A percentile compares a stretch with the other conserved stretches of the same genome.
phyloP scores from a whole-genome alignment of 1,140 invertebrate genomes.

The Drosophila cardini region DNA sequence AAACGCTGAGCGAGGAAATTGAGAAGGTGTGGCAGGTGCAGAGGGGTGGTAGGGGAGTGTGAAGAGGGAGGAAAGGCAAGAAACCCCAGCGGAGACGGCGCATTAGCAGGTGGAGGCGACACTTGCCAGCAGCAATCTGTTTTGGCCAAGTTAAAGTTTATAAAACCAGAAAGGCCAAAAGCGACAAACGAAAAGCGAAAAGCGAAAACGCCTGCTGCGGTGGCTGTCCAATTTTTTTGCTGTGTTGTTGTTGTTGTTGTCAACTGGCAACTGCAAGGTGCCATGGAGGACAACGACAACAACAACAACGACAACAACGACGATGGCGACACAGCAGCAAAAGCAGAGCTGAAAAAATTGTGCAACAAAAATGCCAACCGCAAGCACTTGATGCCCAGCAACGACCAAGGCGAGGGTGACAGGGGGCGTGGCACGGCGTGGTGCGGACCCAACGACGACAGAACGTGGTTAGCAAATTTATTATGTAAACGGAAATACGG shows the following conservation, averaged over 20 bases:
- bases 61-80: neutral
- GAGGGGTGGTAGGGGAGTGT: neutral
- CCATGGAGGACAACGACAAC: slow-evolving; percentile 13
- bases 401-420: slow-evolving; percentile 29
- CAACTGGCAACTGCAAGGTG: slow-evolving; percentile 45
- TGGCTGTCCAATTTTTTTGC: slow-evolving; percentile 49
- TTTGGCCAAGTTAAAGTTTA: slow-evolving; percentile 50
- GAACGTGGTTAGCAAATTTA: slow-evolving; percentile 85
- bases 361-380: slow-evolving; percentile 40
- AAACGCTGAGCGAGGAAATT: slow-evolving; percentile 38
- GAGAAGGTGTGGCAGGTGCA: too few relatives aligned
- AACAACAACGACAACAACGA: neutral
- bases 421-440: slow-evolving; percentile 7
- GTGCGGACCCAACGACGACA: slow-evolving; percentile 57
- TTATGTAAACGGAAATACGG: slow-evolving; percentile 84
- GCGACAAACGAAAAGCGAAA: slow-evolving; percentile 24
- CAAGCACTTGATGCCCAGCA: slow-evolving; percentile 79
- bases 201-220: slow-evolving; percentile 45
- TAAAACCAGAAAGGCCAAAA: slow-evolving; percentile 31
- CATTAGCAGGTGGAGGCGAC: slow-evolving; percentile 42
- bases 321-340: neutral
- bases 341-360: too few relatives aligned
- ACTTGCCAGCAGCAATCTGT: slow-evolving; percentile 49
- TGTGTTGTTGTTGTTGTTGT: slow-evolving; percentile 31
- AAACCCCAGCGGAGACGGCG: slow-evolving; percentile 4